Conservation (phyloP, 2,113 vertebrate species). For the Eira barbara region DNA sequence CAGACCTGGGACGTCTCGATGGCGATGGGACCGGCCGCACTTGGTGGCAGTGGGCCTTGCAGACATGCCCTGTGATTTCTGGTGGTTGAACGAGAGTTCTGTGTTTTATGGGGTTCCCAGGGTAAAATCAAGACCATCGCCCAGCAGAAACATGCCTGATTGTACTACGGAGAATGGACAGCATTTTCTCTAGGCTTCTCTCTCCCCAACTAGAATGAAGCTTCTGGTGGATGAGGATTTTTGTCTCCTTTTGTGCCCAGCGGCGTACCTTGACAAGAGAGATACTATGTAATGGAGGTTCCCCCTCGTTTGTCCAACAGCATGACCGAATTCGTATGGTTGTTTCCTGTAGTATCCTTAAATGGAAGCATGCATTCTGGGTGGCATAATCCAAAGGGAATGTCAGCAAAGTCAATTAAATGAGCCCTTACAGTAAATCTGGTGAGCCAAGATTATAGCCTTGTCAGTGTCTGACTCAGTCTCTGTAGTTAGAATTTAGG, state of each 20-base stretch:
- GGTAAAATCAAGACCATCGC: neutral
- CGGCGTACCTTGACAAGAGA: neutral
- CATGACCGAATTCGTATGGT: neutral
- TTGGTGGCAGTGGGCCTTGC: neutral
- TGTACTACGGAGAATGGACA: neutral
- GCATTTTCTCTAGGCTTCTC: neutral
- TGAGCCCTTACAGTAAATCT: neutral
- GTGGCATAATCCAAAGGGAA: neutral
- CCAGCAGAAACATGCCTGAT: neutral
- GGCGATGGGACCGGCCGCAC: neutral
- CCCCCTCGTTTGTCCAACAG: neutral
- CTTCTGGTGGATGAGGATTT: neutral
- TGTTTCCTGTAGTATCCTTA: neutral
- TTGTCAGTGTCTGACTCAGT: neutral
- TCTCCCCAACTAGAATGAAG: neutral
- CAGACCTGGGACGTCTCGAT: neutral
- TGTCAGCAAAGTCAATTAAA: neutral
- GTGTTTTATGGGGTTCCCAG: neutral
- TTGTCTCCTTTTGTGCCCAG: neutral
- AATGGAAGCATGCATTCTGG: neutral
- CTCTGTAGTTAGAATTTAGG: neutral
- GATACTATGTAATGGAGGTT: neutral
- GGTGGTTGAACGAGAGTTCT: neutral
- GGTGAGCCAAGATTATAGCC: neutral
- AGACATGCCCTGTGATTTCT: neutral